A percentile compares a stretch with the other conserved stretches of the same genome.
phyloP scores from a whole-genome alignment of 2,888 invertebrate species.

The Congeria kusceri region DNA sequence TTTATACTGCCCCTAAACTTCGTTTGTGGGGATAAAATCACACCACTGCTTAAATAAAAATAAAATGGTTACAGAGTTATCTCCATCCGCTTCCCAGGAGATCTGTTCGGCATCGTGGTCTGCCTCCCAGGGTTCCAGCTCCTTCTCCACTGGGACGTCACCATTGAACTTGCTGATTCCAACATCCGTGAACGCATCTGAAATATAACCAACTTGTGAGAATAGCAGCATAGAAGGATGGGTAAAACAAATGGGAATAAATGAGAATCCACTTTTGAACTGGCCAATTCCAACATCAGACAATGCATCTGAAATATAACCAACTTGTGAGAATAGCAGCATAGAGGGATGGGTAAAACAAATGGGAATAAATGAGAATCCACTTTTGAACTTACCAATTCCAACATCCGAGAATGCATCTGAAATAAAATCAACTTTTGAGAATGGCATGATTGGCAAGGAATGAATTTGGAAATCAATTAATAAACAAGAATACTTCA shows the following conservation, averaged over 20 bases:
- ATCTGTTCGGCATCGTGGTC: constrained; percentile 76
- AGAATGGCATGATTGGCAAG: no score
- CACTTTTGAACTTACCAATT: constrained; percentile 95
- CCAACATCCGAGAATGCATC: constrained; percentile 94
- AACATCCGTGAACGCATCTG: constrained; percentile 92
- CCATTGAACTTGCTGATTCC: constrained; percentile 96
- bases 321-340: no score
- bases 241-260: background rate
- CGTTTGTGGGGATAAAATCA: no score
- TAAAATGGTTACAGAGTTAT: constrained; percentile 33
- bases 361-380: constrained; percentile 71
- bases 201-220: constrained; percentile 37
- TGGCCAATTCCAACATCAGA: constrained; percentile 96
- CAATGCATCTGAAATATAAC: constrained; percentile 88
- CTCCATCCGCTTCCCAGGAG: constrained; percentile 56
- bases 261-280: constrained; percentile 90
- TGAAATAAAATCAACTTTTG: constrained; percentile 65
- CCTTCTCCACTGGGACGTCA: constrained; percentile 85
- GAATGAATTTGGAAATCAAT: no score
- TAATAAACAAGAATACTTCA: no score
- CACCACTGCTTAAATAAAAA: no score
- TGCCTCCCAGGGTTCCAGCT: constrained; percentile 96
- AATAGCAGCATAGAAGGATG: background rate
- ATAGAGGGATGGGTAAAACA: background rate
- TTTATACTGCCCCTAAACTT: no score